Conservation (phyloP, 2,113 vertebrate species). For the Sinocyclocheilus rhinocerous region DNA sequence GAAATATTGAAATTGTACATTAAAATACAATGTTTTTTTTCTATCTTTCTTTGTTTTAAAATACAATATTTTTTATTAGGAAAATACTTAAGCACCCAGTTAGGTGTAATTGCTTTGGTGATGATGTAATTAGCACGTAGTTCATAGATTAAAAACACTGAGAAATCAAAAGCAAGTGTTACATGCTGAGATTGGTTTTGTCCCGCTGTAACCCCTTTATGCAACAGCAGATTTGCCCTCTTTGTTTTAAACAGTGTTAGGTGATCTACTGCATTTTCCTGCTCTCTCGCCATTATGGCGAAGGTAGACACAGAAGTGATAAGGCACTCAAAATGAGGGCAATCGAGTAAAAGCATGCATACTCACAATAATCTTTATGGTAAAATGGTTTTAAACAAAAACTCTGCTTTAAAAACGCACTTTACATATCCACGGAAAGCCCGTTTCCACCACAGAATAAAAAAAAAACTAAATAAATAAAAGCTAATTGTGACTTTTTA, state of each 20-base stretch:
- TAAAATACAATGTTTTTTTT: not conserved
- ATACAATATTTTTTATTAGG: not conserved
- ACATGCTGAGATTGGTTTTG: not conserved
- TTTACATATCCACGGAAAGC: not conserved
- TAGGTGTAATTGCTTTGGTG: not conserved
- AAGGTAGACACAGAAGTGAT: not conserved
- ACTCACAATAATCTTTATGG: constrained; percentile 21
- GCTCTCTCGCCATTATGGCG: not conserved
- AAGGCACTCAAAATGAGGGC: constrained; percentile 33
- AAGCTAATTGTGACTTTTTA: not conserved
- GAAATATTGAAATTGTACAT: not conserved
- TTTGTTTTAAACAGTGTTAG: not conserved
- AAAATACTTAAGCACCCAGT: constrained; percentile 28
- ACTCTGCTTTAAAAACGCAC: constrained; percentile 18
- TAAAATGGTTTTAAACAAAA: constrained; percentile 2
- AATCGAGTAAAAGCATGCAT: constrained; percentile 22
- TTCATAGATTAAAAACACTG: not conserved
- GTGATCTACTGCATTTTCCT: not conserved
- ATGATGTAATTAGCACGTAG: not conserved
- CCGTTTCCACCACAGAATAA: too few relatives aligned
- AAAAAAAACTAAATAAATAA: not conserved
- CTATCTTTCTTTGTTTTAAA: not conserved
- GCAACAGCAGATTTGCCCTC: not conserved
- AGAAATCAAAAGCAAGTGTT: not conserved
- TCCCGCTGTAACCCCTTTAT: not conserved